A percentile compares a stretch with the other conserved stretches of the same genome.
These are phyloP conservation scores for Antennarius striatus DNA, from an alignment of 2,113 vertebrate species.

Conservation along the genomic window DNA sequence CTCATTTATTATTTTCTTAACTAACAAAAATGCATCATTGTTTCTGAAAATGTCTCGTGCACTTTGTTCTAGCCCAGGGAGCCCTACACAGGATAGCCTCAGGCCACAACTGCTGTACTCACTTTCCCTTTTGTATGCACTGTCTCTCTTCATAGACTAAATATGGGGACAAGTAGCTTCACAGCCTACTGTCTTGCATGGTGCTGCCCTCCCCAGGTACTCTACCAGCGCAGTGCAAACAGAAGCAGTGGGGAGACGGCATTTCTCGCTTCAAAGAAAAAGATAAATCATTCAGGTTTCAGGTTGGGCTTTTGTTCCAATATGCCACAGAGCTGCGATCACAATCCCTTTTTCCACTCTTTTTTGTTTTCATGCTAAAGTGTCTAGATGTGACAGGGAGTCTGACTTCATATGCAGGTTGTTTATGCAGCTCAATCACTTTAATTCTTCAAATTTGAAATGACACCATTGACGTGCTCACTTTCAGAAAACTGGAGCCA, in stretches of 20 bases:
- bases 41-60: slow-evolving; percentile 78
- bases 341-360: slow-evolving; percentile 79
- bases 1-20: slow-evolving; percentile 74
- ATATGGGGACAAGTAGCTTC: slow-evolving; percentile 69
- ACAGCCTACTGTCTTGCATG: slow-evolving; percentile 60
- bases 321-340: slow-evolving; percentile 76
- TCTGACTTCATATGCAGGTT: slow-evolving; percentile 77
- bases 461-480: slow-evolving; percentile 72
- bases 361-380: slow-evolving; percentile 77
- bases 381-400: slow-evolving; percentile 80
- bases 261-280: slow-evolving; percentile 69
- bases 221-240: slow-evolving; percentile 62
- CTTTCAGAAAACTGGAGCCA: slow-evolving; percentile 75
- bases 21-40: slow-evolving; percentile 85
- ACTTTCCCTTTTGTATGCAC: slow-evolving; percentile 62
- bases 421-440: slow-evolving; percentile 83
- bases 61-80: slow-evolving; percentile 78
- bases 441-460: slow-evolving; percentile 81
- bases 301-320: slow-evolving; percentile 76
- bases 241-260: slow-evolving; percentile 60
- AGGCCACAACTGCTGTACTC: slow-evolving; percentile 78
- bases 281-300: slow-evolving; percentile 79
- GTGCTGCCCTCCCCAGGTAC: slow-evolving; percentile 75
- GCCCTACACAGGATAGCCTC: slow-evolving; percentile 71
- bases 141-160: slow-evolving; percentile 68